Conservation (phyloP, 35 echinoderm and acorn worm genomes). For the Lytechinus variegatus region DNA sequence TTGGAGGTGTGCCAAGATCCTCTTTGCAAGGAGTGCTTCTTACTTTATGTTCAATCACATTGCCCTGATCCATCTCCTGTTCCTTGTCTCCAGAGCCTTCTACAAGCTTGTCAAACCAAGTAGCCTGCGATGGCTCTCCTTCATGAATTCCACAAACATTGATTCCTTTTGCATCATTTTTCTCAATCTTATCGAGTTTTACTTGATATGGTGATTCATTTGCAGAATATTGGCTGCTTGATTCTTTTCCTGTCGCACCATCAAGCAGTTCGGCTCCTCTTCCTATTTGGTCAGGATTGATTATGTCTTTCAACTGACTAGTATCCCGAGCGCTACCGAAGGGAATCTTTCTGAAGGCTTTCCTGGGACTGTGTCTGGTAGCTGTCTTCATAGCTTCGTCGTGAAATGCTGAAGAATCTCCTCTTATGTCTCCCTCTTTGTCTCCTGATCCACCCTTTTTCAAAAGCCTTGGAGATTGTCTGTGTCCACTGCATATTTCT, state of each 20-base stretch:
- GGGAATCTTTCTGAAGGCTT: not conserved
- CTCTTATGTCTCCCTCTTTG: not conserved
- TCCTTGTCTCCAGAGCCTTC: not conserved
- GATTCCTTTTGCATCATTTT: not conserved
- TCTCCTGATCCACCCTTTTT: not conserved
- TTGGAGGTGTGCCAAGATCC: slow-evolving; percentile 2
- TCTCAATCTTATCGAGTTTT: not conserved
- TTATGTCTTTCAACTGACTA: not conserved
- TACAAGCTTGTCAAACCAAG: not conserved
- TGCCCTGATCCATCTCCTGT: not conserved
- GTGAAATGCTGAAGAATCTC: not conserved
- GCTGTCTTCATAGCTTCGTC: not conserved
- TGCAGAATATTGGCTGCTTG: not conserved
- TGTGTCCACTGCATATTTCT: not conserved
- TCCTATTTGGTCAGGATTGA: not conserved
- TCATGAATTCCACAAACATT: not conserved
- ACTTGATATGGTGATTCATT: not conserved
- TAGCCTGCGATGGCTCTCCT: not conserved
- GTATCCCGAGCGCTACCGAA: not conserved
- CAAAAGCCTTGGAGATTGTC: slow-evolving; percentile 32
- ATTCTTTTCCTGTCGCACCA: not conserved
- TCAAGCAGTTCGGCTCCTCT: not conserved
- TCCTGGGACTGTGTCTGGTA: not conserved
- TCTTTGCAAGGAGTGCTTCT: not conserved
- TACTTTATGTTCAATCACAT: not conserved